A percentile compares a stretch with the other conserved stretches of the same genome.
These are phyloP conservation scores for Spatulosminthurus flaviceps DNA, from an alignment of 2,888 invertebrate genomes.

Conservation along the genomic window DNA sequence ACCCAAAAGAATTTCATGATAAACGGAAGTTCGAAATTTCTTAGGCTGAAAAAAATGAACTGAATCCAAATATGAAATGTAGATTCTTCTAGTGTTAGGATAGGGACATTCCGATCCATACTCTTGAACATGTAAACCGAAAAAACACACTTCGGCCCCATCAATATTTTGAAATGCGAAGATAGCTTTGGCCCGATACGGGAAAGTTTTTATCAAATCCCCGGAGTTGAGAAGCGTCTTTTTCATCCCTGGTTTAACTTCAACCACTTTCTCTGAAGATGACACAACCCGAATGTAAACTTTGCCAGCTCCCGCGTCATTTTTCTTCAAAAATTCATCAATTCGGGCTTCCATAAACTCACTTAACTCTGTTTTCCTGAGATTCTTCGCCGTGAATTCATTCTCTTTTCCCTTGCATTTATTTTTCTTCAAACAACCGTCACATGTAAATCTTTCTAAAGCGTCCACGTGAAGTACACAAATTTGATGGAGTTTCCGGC, in stretches of 20 bases:
- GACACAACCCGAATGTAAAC: slow-evolving; percentile 98
- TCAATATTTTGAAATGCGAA: slow-evolving; percentile 99
- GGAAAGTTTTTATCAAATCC: slow-evolving; percentile 90
- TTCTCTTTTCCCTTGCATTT: slow-evolving; percentile 94
- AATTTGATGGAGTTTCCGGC: slow-evolving; percentile 96
- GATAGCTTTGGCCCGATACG: slow-evolving; percentile 93
- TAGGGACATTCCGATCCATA: slow-evolving; percentile 96
- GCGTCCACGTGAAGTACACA: slow-evolving; percentile 96
- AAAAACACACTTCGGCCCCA: slow-evolving; percentile 98
- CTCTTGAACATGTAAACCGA: slow-evolving; percentile 99
- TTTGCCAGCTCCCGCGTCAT: slow-evolving; percentile 96
- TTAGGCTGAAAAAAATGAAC: slow-evolving; percentile 99
- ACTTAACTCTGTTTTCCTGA: slow-evolving; percentile 94
- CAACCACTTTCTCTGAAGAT: slow-evolving; percentile 96
- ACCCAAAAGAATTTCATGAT: slow-evolving; percentile 98
- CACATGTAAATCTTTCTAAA: slow-evolving; percentile 90
- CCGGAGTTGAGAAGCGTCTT: slow-evolving; percentile 83
- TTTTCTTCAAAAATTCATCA: slow-evolving; percentile 96
- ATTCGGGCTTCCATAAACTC: slow-evolving; percentile 97
- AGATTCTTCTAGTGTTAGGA: slow-evolving; percentile 96
- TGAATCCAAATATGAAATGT: slow-evolving; percentile 98
- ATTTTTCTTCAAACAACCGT: slow-evolving; percentile 93
- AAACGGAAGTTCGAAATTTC: slow-evolving; percentile 96
- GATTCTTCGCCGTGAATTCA: slow-evolving; percentile 93
- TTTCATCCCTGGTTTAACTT: slow-evolving; percentile 99